Evolutionary conservation across 2,888 invertebrate species (phyloP), one percentile per base, ranked within the genome.

Genomic region (Dryobotodes eremita): DNA sequence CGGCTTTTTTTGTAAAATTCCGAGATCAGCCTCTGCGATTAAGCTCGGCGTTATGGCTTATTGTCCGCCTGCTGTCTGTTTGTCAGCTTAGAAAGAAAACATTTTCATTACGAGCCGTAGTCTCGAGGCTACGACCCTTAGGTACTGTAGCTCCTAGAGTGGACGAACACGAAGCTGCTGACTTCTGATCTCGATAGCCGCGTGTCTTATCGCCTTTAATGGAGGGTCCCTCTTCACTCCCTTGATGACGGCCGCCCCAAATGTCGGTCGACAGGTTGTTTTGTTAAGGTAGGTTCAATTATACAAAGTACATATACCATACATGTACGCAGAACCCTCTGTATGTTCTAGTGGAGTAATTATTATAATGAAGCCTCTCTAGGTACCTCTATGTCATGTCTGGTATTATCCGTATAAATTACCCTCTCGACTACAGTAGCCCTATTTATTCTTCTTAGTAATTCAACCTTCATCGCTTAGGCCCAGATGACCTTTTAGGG

Each of bases 131-230:
- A 15, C 46, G 59, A 55, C 23, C 68, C 31, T 64, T 75, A 68
- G 57, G 48, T 61, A 61, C 53, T 42, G 50, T 8, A 2, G 57
- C 65, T 46, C 55, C 57, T 75, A 13, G 70, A 86, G 84, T 50
- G 59, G 72, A 55, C 72, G 55, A 69, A 55, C 78, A 42, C 48
- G 71, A 55, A 23, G 75, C 62, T 73, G 77, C 88, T 88, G 90
- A 84, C 84, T 89, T 84, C 84, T 87, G 88, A 87, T 87, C 87
- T 90, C 88, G 89, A 89, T 86, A 85, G 89, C 84, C 85, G 90
- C 93, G 93, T 93, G 92, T 90, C 93, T 93, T 93, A 92, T 94
- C 92, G 86, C 84, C 87, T 86, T 89, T 89, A 91, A 90, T 88
- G 88, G 89, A 90, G 92, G 87, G 89, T 79, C 80, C 87, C 87